Conservation (phyloP, 1,140 invertebrate species). For the Bombus difficillimus region DNA sequence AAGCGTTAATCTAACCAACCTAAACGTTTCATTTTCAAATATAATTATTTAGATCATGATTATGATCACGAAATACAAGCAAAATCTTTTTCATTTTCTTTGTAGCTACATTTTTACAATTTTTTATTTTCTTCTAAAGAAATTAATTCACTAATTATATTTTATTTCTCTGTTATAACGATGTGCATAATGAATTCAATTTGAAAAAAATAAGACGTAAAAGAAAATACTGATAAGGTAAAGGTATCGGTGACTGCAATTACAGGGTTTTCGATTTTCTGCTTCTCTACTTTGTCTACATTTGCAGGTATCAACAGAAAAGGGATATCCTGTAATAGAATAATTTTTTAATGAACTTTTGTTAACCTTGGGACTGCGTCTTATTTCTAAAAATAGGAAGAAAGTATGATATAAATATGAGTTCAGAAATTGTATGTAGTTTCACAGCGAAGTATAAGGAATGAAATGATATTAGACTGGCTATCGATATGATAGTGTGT, state of each 20-base stretch:
- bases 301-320: not conserved
- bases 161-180: not conserved
- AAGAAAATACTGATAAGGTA: not conserved
- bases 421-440: not conserved
- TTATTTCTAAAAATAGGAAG: not conserved
- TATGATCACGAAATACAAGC: not conserved
- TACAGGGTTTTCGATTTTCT: not conserved
- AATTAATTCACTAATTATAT: not conserved
- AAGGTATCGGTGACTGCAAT: too few species aligned
- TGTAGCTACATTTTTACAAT: not conserved
- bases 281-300: not conserved
- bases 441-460: not conserved
- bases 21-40: not conserved
- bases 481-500: not conserved
- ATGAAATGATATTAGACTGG: not conserved
- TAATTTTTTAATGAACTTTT: not conserved
- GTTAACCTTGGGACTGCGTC: not conserved
- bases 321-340: not conserved
- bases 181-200: not conserved
- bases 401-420: not conserved
- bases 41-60: not conserved
- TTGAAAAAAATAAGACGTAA: too few species aligned
- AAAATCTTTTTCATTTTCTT: not conserved
- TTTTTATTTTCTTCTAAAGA: not conserved
- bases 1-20: too few species aligned